Evolutionary conservation across 2,888 invertebrate species (phyloP).

Genomic region (Chrysolina haemoptera): DNA sequence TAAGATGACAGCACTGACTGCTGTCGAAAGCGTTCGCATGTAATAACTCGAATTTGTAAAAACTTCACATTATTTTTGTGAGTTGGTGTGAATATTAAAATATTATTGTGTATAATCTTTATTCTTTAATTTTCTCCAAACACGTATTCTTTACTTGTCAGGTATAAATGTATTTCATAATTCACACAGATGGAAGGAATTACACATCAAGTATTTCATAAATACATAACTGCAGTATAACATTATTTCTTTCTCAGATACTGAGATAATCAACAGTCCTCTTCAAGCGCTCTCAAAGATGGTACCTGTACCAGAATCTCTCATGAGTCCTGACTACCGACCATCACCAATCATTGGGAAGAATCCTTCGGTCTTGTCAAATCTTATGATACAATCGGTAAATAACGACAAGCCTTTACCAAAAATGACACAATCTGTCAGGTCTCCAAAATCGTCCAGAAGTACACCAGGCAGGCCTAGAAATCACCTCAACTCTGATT

Average conservation of each 20-base stretch:
- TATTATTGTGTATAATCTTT: too few species aligned
- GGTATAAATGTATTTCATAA: too few species aligned
- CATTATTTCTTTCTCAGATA: constrained; percentile 54
- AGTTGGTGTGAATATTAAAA: too few species aligned
- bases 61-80: too few species aligned
- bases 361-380: constrained; percentile 30
- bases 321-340: constrained; percentile 87
- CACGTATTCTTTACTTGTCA: too few species aligned
- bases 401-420: constrained; percentile 17
- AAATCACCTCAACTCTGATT: constrained; percentile 46
- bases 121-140: too few species aligned
- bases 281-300: constrained; percentile 88
- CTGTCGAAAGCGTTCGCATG: too few species aligned
- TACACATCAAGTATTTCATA: background rate
- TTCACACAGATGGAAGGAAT: too few species aligned
- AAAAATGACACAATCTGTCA: constrained; percentile 43
- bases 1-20: too few species aligned
- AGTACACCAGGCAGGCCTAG: constrained; percentile 34
- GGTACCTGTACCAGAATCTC: constrained; percentile 89
- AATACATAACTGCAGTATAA: background rate
- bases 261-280: constrained; percentile 72
- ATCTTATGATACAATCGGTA: constrained; percentile 30
- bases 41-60: too few species aligned
- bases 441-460: constrained; percentile 57
- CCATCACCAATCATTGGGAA: constrained; percentile 61